Evolutionary conservation across 2,888 invertebrate species (phyloP).

Genomic region (Palloptera scutellata): DNA sequence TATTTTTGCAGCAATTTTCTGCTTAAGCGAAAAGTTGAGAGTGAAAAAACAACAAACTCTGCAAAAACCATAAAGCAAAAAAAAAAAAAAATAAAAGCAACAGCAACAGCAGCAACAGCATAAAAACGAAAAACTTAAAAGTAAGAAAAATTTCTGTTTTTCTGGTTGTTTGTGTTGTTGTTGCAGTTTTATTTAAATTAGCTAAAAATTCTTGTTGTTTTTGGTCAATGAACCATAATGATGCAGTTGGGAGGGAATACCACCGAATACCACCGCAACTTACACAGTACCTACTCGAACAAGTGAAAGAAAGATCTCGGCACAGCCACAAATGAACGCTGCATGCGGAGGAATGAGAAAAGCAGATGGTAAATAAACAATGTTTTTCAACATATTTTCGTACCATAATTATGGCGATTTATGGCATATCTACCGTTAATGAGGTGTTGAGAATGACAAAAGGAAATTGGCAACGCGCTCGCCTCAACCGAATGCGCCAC

Average conservation of each 20-base stretch:
- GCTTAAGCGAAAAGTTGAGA: slow-evolving; percentile 42
- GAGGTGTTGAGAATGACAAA: slow-evolving; percentile 33
- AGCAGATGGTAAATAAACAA: slow-evolving; percentile 7
- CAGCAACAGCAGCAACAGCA: slow-evolving; percentile 4
- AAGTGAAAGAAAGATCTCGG: too few species aligned
- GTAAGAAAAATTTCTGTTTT: neutral
- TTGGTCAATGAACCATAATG: slow-evolving; percentile 41
- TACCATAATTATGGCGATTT: slow-evolving; percentile 30
- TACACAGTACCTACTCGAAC: neutral
- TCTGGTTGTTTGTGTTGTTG: neutral
- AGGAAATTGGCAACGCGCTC: slow-evolving; percentile 20
- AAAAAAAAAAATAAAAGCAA: too few species aligned
- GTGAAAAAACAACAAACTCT: too few species aligned
- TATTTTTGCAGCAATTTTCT: slow-evolving; percentile 58
- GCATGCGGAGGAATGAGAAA: slow-evolving; percentile 9
- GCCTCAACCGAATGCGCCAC: too few species aligned
- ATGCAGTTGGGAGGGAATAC: slow-evolving; percentile 27
- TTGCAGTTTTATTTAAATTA: slow-evolving; percentile 32
- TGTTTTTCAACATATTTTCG: slow-evolving; percentile 16
- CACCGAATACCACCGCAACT: slow-evolving; percentile 17
- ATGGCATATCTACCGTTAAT: slow-evolving; percentile 30
- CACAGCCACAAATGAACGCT: slow-evolving; percentile 11
- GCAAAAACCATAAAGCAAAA: too few species aligned
- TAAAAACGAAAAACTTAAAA: slow-evolving; percentile 5
- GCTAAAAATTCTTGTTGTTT: slow-evolving; percentile 34